Evolutionary conservation across 2,113 vertebrate genomes (phyloP).

Genomic region (Pao palembangensis): DNA sequence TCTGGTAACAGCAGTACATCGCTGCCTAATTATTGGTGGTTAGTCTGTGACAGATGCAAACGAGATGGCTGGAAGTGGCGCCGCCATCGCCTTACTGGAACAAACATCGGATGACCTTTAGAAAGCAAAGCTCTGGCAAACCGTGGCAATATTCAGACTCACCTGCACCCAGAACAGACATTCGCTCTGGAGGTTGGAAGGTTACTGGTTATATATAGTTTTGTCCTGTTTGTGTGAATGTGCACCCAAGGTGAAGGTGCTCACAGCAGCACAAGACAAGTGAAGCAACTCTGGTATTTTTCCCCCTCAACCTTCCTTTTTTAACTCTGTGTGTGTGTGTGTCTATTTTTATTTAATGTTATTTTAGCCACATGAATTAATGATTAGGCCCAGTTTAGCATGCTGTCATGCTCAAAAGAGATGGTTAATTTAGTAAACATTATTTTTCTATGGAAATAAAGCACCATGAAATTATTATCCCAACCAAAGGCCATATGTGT

Average conservation of each 20-base stretch:
- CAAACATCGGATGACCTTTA: slow-evolving; percentile 53
- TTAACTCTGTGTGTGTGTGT: neutral
- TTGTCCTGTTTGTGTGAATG: slow-evolving; percentile 31
- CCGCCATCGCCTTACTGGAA: slow-evolving; percentile 7
- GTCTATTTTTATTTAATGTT: neutral
- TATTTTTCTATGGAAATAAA: neutral
- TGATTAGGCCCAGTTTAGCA: neutral
- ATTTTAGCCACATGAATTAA: neutral
- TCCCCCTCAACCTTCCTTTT: neutral
- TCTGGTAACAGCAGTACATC: slow-evolving; percentile 16
- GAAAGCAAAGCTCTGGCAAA: slow-evolving; percentile 40
- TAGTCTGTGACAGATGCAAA: slow-evolving; percentile 53
- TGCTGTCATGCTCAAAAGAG: neutral
- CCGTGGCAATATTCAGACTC: slow-evolving; percentile 18
- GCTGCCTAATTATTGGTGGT: slow-evolving; percentile 46
- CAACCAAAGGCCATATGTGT: no score
- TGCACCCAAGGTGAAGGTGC: slow-evolving; percentile 42
- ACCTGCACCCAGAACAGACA: slow-evolving; percentile 27
- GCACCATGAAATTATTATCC: no score
- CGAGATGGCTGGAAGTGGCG: slow-evolving; percentile 28
- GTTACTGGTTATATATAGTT: slow-evolving; percentile 58
- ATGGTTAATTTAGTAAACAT: neutral
- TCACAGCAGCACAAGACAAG: slow-evolving; percentile 12
- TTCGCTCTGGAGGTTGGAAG: slow-evolving; percentile 35
- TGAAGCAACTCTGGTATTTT: slow-evolving; percentile 8